Percentiles rank a stretch among this genome's conserved stretches.
Conservation (phyloP, 2,113 vertebrate species). For the Verasper variegatus region DNA sequence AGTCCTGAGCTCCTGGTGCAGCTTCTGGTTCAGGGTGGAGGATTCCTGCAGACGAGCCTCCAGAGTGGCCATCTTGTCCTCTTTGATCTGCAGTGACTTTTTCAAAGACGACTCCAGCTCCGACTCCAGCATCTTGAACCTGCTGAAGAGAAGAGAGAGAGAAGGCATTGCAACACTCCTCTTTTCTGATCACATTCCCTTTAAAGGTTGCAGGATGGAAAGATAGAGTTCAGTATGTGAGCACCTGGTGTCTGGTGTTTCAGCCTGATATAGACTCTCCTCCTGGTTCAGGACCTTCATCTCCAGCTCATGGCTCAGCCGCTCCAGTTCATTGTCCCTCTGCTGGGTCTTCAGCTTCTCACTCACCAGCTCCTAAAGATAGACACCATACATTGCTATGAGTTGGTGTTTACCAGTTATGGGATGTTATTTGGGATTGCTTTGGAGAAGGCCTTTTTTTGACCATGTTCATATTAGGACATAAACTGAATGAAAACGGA, state of each 20-base stretch:
- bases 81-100: slow-evolving; percentile 96
- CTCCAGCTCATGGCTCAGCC: slow-evolving; percentile 91
- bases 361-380: slow-evolving; percentile 91
- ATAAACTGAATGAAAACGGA: background rate
- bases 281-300: slow-evolving; percentile 93
- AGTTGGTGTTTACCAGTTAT: background rate
- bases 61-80: slow-evolving; percentile 94
- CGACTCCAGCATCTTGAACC: slow-evolving; percentile 94
- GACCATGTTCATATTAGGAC: background rate
- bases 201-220: background rate
- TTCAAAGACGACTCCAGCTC: slow-evolving; percentile 93
- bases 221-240: background rate
- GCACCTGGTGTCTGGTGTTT: slow-evolving; percentile 90
- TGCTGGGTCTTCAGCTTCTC: slow-evolving; percentile 96
- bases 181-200: background rate
- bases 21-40: slow-evolving; percentile 91
- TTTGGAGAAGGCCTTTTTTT: background rate
- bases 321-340: slow-evolving; percentile 94
- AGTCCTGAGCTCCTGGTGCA: slow-evolving; percentile 93
- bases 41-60: slow-evolving; percentile 94
- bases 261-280: slow-evolving; percentile 79
- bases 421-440: background rate
- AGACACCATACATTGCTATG: background rate
- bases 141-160: slow-evolving; percentile 52
- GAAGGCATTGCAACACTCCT: background rate